Evolutionary conservation across 2,888 invertebrate species (phyloP).

Genomic region (Apoda limacodes): DNA sequence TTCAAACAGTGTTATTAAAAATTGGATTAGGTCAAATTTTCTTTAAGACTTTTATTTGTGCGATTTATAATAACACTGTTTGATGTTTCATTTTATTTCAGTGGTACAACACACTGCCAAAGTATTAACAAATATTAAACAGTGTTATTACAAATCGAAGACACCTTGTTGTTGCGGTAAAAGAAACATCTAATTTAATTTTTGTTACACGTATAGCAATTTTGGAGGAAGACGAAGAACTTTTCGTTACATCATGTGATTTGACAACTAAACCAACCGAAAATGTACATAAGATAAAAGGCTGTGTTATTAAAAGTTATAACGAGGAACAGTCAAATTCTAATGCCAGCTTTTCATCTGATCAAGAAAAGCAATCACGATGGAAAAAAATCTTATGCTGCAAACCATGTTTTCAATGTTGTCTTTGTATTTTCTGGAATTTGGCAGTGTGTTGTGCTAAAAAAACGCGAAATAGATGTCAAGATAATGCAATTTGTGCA

Average conservation of each 20-base stretch:
- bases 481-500: conserved; percentile 31
- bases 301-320: conserved; percentile 34
- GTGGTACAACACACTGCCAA: conserved; percentile 40
- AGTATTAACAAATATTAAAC: conserved; percentile 21
- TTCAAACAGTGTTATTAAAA: conserved; percentile 16
- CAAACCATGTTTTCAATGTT: conserved; percentile 26
- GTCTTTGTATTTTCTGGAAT: conserved; percentile 35
- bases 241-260: conserved; percentile 43
- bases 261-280: conserved; percentile 30
- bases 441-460: conserved; percentile 54
- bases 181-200: no score
- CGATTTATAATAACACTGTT: conserved; percentile 42
- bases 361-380: conserved; percentile 18
- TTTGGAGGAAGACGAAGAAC: conserved; percentile 37
- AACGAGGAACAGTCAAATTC: no score
- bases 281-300: conserved; percentile 31
- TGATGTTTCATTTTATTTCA: conserved; percentile 19
- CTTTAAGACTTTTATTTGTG: not conserved
- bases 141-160: conserved; percentile 48
- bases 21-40: not conserved
- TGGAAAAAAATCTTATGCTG: conserved; percentile 42
- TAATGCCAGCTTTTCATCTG: no score
- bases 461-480: conserved; percentile 30
- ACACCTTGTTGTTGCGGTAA: no score
- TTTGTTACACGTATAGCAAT: no score